phyloP scores from a whole-genome alignment of 2,113 vertebrate species.

The Kryptolebias marmoratus region DNA sequence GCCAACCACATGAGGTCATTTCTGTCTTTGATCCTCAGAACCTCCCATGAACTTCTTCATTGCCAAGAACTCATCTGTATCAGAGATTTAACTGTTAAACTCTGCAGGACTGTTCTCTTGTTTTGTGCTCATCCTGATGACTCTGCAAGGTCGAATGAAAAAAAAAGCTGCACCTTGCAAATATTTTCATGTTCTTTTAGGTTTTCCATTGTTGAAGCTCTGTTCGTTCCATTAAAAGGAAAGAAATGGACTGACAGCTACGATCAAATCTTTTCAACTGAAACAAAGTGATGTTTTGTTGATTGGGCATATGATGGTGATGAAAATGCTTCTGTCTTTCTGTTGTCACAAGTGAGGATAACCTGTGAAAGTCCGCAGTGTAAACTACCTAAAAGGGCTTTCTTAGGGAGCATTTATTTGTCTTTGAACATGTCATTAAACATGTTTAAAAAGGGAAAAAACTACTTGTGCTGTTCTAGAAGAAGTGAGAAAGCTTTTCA shows the following conservation, averaged over 20 bases:
- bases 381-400: slow-evolving; percentile 72
- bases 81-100: slow-evolving; percentile 65
- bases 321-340: slow-evolving; percentile 50
- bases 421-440: slow-evolving; percentile 62
- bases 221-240: slow-evolving; percentile 69
- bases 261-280: slow-evolving; percentile 61
- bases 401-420: slow-evolving; percentile 69
- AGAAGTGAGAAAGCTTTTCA: slow-evolving; percentile 69
- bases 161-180: slow-evolving; percentile 70
- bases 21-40: slow-evolving; percentile 70
- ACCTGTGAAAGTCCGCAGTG: slow-evolving; percentile 70
- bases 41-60: slow-evolving; percentile 76
- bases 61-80: slow-evolving; percentile 70
- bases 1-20: slow-evolving; percentile 69
- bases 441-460: slow-evolving; percentile 57
- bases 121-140: slow-evolving; percentile 64
- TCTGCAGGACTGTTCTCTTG: slow-evolving; percentile 65
- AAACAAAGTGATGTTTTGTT: slow-evolving; percentile 67
- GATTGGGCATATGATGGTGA: slow-evolving; percentile 63
- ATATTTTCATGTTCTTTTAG: slow-evolving; percentile 48
- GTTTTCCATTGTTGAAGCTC: slow-evolving; percentile 58
- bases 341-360: slow-evolving; percentile 56
- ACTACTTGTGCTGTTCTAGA: slow-evolving; percentile 72
- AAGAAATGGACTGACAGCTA: slow-evolving; percentile 82
- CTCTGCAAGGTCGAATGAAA: slow-evolving; percentile 66